Base-by-base conservation (phyloP, 2,888 invertebrate species). In the Mechanitis mazaeus region DNA sequence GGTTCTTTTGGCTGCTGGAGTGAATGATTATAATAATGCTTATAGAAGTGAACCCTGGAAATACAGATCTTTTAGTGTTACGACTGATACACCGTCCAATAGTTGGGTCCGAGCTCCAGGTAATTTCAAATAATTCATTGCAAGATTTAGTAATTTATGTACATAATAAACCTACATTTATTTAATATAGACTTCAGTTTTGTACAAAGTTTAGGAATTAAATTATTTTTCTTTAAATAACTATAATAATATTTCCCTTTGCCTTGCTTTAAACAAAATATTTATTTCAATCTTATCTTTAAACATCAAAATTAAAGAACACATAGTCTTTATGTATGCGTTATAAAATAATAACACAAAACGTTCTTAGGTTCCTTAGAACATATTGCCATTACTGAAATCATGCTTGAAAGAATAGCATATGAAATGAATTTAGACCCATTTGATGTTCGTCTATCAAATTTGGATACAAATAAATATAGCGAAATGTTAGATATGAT, bases 51-150 rank as follows among this genome's bases (percentile, higher is more conserved):
- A 84, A 5, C 71, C 81, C 2, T 87, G 87, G 86, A 79, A 80
- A 42, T 78, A 72, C 45, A 85, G 80, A 60, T 56, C 78, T 4
- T 87, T 85, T 64, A 87, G 89, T 28, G 88, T 88, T 0, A 81
- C 75, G 12, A 95, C 95, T 0, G 94, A 95, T 71, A 90, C 91
- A 28, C 85, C 93, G 1, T 85, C 92, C 0, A 94, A 93, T 71
- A 93, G 93, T 0, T 94, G 82, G 71, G 89, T 91, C 62, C 85
- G 95, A 79, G 91, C 94, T 28, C 95, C 95, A 72, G 94, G 95
- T 92, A 81, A 74, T 67, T 31, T 12, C 35, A 42, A 50, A 9
- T 53, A 38, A 55, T 9, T 42, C 9, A 9, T 9, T 42, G 3
- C 6, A 42, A 9, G 9, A 42, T 3, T 1, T 9, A 9, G 9